Evolutionary conservation across 2,113 vertebrate genomes (phyloP), one percentile per base, ranked within the genome.

Genomic region (Oncorhynchus tshawytscha): DNA sequence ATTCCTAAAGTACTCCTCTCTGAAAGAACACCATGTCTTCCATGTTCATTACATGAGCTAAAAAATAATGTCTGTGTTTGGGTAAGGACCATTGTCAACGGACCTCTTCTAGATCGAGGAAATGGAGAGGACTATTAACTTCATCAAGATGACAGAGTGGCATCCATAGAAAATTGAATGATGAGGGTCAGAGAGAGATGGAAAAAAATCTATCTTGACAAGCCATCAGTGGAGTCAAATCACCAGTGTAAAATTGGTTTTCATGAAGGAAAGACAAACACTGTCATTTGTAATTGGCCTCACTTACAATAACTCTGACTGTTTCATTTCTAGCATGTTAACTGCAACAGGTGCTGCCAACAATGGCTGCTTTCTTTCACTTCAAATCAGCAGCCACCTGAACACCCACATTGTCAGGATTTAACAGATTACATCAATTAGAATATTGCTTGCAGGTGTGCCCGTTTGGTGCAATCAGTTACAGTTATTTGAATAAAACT

Each of bases 381-480:
- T 86, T 90, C 84, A 86, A 82, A 91, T 93, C 88, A 90, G 69
- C 78, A 78, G 77, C 70, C 89, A 90, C 89, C 88, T 88, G 82
- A 89, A 90, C 88, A 81, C 85, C 78, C 88, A 85, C 88, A 86
- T 84, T 87, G 88, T 88, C 86, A 78, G 90, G 81, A 87, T 84
- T 88, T 91, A 79, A 84, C 87, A 88, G 88, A 90, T 92, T 90
- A 89, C 89, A 85, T 85, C 87, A 82, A 91, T 91, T 89, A 83
- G 84, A 89, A 91, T 88, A 86, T 92, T 85, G 87, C 81, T 87
- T 89, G 87, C 92, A 92, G 90, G 90, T 92, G 88, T 82, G 80
- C 81, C 86, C 82, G 79, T 81, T 13, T 86, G 85, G 78, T 80
- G 85, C 80, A 88, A 86, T 90, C 89, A 87, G 82, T 83, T 82